Conservation (phyloP, 1,140 invertebrate species). For the fruit fly (Drosophila melanogaster) region DNA sequence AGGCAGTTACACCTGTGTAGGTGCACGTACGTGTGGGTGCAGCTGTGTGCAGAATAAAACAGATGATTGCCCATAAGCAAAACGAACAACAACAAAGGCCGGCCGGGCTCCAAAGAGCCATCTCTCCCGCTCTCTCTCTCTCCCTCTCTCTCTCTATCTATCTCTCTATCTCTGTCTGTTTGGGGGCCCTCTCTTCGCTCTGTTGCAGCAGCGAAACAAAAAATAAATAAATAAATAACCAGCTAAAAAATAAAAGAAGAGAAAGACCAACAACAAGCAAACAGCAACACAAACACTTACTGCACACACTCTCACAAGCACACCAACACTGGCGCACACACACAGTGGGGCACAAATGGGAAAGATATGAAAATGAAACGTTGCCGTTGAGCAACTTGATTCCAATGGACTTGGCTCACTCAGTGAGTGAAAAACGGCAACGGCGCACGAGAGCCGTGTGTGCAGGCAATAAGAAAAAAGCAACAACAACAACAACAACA, state of each 20-base stretch:
- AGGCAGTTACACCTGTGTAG: constrained; percentile 26
- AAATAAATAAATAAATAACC: constrained; percentile 74
- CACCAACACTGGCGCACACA: constrained; percentile 2
- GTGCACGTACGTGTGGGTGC: constrained; percentile 40
- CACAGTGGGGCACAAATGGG: constrained; percentile 41
- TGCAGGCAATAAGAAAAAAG: constrained; percentile 69
- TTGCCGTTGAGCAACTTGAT: constrained; percentile 61
- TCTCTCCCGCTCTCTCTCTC: constrained; percentile 38
- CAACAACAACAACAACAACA: constrained; percentile 22
- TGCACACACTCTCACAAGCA: constrained; percentile 23
- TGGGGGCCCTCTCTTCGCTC: constrained; percentile 17
- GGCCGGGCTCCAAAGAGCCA: constrained; percentile 62
- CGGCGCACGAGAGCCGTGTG: constrained; percentile 6
- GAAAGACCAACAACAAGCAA: constrained; percentile 60
- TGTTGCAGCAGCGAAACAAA: constrained; percentile 63
- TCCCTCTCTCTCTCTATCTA: constrained; percentile 29
- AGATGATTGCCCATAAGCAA: constrained; percentile 81
- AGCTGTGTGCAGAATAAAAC: constrained; percentile 74
- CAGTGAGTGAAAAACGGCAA: constrained; percentile 68
- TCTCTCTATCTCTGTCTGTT: constrained; percentile 12
- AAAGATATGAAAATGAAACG: constrained; percentile 73
- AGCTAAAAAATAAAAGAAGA: constrained; percentile 43
- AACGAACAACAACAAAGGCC: constrained; percentile 52
- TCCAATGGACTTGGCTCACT: constrained; percentile 42
- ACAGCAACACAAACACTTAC: constrained; percentile 59